Conservation (phyloP, 2,888 invertebrate species). For the Plemyria rubiginata region DNA sequence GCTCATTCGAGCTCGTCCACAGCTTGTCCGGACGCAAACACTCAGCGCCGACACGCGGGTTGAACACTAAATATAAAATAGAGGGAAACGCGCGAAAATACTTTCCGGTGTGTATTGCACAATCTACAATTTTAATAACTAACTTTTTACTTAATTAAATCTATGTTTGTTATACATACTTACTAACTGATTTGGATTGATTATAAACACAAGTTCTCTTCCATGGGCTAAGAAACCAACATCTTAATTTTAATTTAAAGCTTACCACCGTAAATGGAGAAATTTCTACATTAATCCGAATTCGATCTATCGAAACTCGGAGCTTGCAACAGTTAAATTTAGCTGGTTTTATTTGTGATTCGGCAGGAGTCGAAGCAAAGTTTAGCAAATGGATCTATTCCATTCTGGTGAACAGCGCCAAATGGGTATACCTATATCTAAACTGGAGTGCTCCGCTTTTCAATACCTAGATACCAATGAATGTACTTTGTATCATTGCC, state of each 20-base stretch:
- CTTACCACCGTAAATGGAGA: constrained; percentile 5
- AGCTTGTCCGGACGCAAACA: constrained; percentile 42
- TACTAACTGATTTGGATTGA: no score
- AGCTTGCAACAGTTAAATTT: constrained; percentile 34
- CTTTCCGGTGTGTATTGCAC: constrained; percentile 8
- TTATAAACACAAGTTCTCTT: neutral
- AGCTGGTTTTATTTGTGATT: constrained; percentile 42
- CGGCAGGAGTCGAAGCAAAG: constrained; percentile 34
- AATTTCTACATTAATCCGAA: constrained; percentile 27
- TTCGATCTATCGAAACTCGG: constrained; percentile 33
- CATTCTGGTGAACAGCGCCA: constrained; percentile 28
- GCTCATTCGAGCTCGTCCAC: constrained; percentile 48
- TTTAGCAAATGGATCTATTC: constrained; percentile 36
- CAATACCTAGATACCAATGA: constrained; percentile 7
- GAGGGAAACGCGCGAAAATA: constrained; percentile 8
- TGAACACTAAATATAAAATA: constrained; percentile 30
- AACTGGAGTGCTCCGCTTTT: constrained; percentile 16
- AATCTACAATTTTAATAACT: neutral
- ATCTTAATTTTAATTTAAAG: constrained; percentile 1
- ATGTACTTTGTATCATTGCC: no score
- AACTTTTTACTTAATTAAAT: neutral
- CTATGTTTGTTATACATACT: no score
- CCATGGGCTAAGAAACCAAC: neutral
- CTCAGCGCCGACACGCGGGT: constrained; percentile 19
- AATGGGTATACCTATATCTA: constrained; percentile 31